Evolutionary conservation across 2,797 vertebrate species (phyloP).

Genomic region (Anas georgica): DNA sequence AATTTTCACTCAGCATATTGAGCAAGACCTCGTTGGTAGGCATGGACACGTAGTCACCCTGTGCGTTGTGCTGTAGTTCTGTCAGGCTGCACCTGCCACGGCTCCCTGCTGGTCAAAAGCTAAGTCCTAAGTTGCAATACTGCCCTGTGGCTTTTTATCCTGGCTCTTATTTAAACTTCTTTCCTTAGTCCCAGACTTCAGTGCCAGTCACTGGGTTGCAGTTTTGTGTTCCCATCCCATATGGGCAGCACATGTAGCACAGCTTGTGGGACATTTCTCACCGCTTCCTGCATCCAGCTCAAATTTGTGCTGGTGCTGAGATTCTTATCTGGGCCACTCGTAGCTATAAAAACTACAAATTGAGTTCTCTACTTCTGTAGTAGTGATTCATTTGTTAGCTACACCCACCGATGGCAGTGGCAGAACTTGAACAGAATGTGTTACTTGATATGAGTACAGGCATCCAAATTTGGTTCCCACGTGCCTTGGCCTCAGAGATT

Average conservation of each 20-base stretch:
- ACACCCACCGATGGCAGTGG: constrained; percentile 43
- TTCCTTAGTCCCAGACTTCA: background rate
- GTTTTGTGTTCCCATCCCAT: background rate
- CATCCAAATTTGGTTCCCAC: constrained; percentile 47
- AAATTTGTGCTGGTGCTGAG: background rate
- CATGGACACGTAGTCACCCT: background rate
- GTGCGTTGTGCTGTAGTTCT: background rate
- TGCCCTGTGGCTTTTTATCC: background rate
- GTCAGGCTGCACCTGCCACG: background rate
- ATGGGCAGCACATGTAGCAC: background rate
- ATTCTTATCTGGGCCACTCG: background rate
- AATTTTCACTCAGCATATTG: background rate
- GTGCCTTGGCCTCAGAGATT: constrained; percentile 28
- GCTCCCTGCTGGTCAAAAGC: background rate
- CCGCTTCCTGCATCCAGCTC: background rate
- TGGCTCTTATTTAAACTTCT: background rate
- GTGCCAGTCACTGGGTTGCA: background rate
- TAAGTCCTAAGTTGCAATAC: background rate
- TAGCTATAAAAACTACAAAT: background rate
- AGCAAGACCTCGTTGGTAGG: background rate
- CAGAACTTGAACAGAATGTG: constrained; percentile 52
- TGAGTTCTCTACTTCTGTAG: constrained; percentile 17
- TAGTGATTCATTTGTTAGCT: constrained; percentile 55
- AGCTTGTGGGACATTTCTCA: background rate
- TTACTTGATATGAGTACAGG: constrained; percentile 50